Evolutionary conservation across 2,113 vertebrate genomes (phyloP), one percentile per base, ranked within the genome.

Genomic region (Aix galericulata): DNA sequence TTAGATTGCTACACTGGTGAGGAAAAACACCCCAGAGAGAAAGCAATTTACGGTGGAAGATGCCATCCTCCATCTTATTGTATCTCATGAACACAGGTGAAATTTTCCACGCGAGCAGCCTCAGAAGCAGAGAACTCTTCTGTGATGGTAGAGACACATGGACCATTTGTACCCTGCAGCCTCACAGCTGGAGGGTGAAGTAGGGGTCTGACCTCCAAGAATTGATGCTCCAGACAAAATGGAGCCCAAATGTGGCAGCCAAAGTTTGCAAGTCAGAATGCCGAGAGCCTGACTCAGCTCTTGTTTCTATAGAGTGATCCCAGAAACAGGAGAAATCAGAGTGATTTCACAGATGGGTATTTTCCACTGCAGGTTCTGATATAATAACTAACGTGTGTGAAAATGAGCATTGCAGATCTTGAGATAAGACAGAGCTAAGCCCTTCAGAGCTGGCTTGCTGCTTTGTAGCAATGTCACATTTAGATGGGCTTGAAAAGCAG

Each of bases 1-100:
- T 23, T 17, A 76, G 64, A 48, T 55, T 86, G 63, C 63, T 76
- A 55, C 22, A 44, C 6, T 17, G 38, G 75, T 46, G 82, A 93
- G n/a, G 50, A 50, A 89, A 85, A 88, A 96, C 1, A 29, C 60
- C 85, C 78, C 64, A 71, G 48, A 92, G 31, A 38, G 52, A 91
- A 90, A 40, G 48, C 62, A 63, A n/a, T 71, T 91, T 68, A 86
- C 0, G 4, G 20, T 29, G 74, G 86, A 82, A 80, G 56, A 75
- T n/a, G 36, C 6, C 36, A 46, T 31, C 38, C 60, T 76, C 48
- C 60, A 74, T 67, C 27, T 38, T 12, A 44, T 7, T 42, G 83
- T 50, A 13, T 32, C 52, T 66, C 68, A 58, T 1, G 52, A 74
- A 52, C 42, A 34, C 40, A 63, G 52, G 50, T 50, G 79, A 59